Base-by-base conservation (phyloP, 2,113 vertebrate species). In the Dolichallabes microphthalmus region DNA sequence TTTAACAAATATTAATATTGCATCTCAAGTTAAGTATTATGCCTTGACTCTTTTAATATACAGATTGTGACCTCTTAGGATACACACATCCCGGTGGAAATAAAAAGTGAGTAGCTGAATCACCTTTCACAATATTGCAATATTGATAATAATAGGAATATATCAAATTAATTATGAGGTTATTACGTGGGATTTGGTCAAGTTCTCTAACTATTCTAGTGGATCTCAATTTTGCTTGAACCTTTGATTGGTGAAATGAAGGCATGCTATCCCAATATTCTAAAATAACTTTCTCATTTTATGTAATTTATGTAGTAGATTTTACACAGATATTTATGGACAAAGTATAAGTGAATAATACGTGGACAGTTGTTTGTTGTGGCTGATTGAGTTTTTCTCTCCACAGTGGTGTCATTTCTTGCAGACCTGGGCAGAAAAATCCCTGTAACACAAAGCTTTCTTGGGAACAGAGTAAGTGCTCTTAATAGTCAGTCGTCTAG, bases 381-480 rank as follows among this genome's bases (percentile, higher is more conserved):
- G 4, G n/a, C 45, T 79, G 22, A 61, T 53, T 85, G 45, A 15
- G 32, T 3, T 53, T 80, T 55, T 53, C 17, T 64, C 22, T 68
- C 50, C 50, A 13, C 61, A 91, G 91, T 27, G 68, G 15, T 50
- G 17, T 52, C 27, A 50, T 60, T 15, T 82, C 77, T 52, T 35
- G 60, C 11, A 85, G 84, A 39, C 76, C 74, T 39, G 61, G 58
- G 32, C 86, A 82, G n/a, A 69, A 39, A 30, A 71, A 25, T 19
- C 66, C 32, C n/a, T 39, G 79, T 14, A 81, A 30, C 68, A 80
- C 83, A 19, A 82, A 88, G 60, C 88, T 90, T 66, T 86, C 91
- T 6, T 68, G 89, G 87, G 87, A 91, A 68, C 91, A 91, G 52
- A 87, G 91, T 91, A 68, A 90, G 91, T 89, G 60, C 68, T 91